These are phyloP conservation scores for Halcyon chelicuti DNA, from an alignment of 2,797 vertebrate species.

Conservation along the genomic window DNA sequence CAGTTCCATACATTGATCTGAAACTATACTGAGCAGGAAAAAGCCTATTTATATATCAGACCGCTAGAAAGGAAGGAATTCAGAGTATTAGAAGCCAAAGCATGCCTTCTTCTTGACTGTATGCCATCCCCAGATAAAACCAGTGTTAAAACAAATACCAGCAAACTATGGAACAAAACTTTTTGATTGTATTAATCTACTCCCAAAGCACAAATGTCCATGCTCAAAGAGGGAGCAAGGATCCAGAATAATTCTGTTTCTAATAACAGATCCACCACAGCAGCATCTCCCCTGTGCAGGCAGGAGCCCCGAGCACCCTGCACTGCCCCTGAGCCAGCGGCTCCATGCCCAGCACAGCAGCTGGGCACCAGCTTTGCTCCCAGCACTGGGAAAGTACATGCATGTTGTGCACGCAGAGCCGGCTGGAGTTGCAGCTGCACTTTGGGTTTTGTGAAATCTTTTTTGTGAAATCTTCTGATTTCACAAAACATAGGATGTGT, in stretches of 20 bases:
- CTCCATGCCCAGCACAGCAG: neutral
- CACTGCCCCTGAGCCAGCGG: accelerated
- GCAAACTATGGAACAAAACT: neutral
- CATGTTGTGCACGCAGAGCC: accelerated
- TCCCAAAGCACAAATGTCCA: neutral
- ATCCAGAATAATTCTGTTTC: neutral
- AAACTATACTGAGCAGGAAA: neutral
- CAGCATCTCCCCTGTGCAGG: accelerated
- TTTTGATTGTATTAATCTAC: neutral
- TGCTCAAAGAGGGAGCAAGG: neutral
- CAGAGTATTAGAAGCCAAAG: neutral
- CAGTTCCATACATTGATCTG: neutral
- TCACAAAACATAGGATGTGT: accelerated
- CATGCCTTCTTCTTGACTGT: neutral
- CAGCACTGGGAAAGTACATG: neutral
- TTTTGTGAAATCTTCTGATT: neutral
- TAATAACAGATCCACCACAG: accelerated
- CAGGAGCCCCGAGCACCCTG: accelerated
- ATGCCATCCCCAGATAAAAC: neutral
- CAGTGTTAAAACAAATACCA: neutral
- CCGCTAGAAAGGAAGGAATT: neutral
- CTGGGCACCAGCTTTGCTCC: neutral
- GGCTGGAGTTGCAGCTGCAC: neutral
- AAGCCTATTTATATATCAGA: neutral
- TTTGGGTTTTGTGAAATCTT: too few relatives aligned